Conservation (phyloP, 2,113 vertebrate species). For the Stigmatopora nigra region DNA sequence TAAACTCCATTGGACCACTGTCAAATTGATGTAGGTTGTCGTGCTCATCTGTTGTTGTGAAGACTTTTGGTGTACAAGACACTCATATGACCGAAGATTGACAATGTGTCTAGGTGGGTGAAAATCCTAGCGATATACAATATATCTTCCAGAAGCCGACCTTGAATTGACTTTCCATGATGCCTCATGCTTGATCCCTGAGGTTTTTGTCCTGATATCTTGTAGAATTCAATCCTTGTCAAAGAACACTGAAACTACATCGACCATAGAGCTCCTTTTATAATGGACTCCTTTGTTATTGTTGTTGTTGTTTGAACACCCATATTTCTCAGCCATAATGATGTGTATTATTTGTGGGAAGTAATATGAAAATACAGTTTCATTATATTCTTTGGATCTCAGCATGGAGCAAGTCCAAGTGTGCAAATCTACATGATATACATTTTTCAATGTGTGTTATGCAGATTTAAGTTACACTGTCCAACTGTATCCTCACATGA, state of each 20-base stretch:
- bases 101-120: constrained; percentile 10
- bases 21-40: neutral
- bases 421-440: neutral
- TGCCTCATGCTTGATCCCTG: constrained; percentile 61
- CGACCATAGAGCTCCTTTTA: constrained; percentile 10
- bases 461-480: constrained; percentile 7
- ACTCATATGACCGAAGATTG: neutral
- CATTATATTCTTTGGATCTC: neutral
- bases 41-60: neutral
- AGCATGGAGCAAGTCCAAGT: neutral
- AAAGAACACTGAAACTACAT: constrained; percentile 21
- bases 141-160: constrained; percentile 48
- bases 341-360: neutral
- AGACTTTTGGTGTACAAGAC: constrained; percentile 11
- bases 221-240: constrained; percentile 28
- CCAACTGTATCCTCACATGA: constrained; percentile 10
- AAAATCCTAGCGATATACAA: constrained; percentile 39
- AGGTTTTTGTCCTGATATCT: constrained; percentile 52
- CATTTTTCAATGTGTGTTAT: neutral
- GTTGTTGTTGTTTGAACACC: neutral
- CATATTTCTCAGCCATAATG: constrained; percentile 6
- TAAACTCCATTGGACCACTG: too few relatives aligned
- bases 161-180: constrained; percentile 67
- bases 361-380: neutral
- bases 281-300: constrained; percentile 2